A percentile compares a stretch with the other conserved stretches of the same genome.
These are phyloP conservation scores for Litocranius walleri DNA, from an alignment of 2,113 vertebrate species.

Conservation along the genomic window DNA sequence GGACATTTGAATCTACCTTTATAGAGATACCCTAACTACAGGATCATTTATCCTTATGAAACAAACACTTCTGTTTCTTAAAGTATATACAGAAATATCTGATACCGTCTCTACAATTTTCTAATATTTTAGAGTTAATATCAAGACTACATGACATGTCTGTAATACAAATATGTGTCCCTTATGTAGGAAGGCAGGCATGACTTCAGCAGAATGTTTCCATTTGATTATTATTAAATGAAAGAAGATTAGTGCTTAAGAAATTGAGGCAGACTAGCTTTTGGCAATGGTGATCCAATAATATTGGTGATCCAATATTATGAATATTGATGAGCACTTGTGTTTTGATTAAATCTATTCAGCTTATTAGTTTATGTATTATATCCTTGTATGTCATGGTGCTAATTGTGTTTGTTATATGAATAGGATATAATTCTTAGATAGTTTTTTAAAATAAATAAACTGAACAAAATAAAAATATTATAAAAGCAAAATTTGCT, in stretches of 20 bases:
- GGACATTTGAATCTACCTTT: neutral
- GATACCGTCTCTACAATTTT: neutral
- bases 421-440: neutral
- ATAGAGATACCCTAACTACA: neutral
- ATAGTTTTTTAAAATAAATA: neutral
- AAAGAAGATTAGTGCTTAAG: neutral
- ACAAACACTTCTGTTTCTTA: neutral
- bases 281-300: neutral
- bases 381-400: neutral
- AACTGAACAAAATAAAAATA: neutral
- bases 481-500: neutral
- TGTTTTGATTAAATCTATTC: neutral
- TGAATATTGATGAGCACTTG: neutral
- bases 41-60: slow-evolving; percentile 5
- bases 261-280: neutral
- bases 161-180: neutral
- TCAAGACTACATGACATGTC: neutral
- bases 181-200: neutral
- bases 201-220: neutral
- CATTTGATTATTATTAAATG: neutral
- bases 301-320: neutral
- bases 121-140: neutral
- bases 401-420: neutral
- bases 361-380: neutral
- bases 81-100: neutral